phyloP scores from a whole-genome alignment of 2,797 vertebrate genomes.

The Eulemur mongoz region DNA sequence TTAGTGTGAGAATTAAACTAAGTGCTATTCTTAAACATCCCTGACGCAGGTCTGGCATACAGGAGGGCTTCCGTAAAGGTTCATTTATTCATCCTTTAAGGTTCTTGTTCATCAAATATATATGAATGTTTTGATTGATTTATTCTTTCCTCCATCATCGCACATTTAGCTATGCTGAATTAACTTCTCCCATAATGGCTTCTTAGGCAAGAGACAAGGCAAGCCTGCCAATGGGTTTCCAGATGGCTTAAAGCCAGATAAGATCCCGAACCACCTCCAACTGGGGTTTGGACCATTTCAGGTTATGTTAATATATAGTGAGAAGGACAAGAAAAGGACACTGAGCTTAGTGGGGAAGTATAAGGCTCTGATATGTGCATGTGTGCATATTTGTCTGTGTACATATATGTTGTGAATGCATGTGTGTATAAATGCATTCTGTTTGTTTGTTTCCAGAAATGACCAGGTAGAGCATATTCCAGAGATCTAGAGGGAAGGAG shows the following conservation, averaged over 20 bases:
- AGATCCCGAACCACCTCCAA: neutral
- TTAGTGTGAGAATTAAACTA: neutral
- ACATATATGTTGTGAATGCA: neutral
- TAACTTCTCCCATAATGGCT: neutral
- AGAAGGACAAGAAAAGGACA: neutral
- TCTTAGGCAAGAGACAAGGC: neutral
- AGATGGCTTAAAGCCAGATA: slow-evolving; percentile 4
- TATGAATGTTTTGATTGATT: slow-evolving; percentile 40
- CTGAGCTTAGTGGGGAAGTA: neutral
- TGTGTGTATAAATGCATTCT: neutral
- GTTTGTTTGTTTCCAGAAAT: slow-evolving; percentile 5
- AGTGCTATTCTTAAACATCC: neutral
- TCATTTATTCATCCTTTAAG: slow-evolving; percentile 32
- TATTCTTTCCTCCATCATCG: slow-evolving; percentile 26
- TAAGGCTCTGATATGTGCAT: neutral
- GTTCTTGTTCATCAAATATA: slow-evolving; percentile 44
- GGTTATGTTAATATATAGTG: neutral
- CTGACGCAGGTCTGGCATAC: neutral
- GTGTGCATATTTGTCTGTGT: neutral
- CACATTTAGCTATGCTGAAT: neutral
- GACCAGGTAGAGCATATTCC: neutral
- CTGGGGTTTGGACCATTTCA: neutral
- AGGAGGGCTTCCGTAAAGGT: neutral
- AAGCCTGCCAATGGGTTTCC: neutral
- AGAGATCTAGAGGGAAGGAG: neutral